Base-by-base conservation (phyloP, 1,140 invertebrate species). In the Oedothorax gibbosus region DNA sequence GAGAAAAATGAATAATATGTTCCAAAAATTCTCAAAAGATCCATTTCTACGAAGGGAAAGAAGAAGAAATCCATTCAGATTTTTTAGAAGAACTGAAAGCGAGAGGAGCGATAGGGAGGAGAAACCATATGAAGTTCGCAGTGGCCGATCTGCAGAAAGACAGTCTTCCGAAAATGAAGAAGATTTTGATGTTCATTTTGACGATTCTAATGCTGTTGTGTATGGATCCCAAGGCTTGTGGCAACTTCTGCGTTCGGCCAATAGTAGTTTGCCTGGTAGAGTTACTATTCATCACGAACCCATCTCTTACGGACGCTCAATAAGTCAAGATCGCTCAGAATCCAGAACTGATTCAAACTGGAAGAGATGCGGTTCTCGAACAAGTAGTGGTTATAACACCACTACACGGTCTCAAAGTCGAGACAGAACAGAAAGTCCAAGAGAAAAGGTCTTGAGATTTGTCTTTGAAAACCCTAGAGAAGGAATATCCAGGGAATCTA, bases 141-240 rank as follows among this genome's bases (percentile, higher is more conserved):
- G 66, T 50, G 79, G 73, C 0, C 65, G 72, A 12, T 82, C 85
- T 11, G 64, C 72, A 6, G 86, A 86, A 35, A 79, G 81, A 53
- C 81, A 85, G 49, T 79, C 81, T 3, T 87, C 86, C 10, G 86
- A 87, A 35, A 85, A 80, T 60, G 86, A 86, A 54, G 86, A 87
- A 54, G 86, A 87, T 18, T 87, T 68, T 73, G 82, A 85, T 21
- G 60, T 87, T 1, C 83, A 76, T 21, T 85, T 75, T 71, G 84
- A 87, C 56, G 83, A 85, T 76, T 79, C 76, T 18, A 78, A 53
- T 53, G 75, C 86, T 53, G 83, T 85, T 12, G 73, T 85, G 1
- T 87, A 87, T 73, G 86, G 86, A 18, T 87, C 86, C 7, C 82
- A 87, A 62, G 86, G 86, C n/a, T 71, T 87, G n/a, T 85, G 77